Conservation (phyloP, 2,888 invertebrate species). For the Azorinus chamasolen region DNA sequence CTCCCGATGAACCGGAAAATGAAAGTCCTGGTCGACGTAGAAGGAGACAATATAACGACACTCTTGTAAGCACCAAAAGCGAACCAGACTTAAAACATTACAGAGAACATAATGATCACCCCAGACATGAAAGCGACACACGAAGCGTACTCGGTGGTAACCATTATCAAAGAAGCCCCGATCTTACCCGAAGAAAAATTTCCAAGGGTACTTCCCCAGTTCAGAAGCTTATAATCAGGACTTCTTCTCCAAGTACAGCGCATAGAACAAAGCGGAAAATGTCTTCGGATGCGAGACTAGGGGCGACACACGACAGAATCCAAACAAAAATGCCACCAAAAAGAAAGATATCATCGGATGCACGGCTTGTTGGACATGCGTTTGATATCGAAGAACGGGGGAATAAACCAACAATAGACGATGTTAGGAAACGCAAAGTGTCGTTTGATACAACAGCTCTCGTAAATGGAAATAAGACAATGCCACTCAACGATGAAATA, state of each 20-base stretch:
- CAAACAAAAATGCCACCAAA: constrained; percentile 7
- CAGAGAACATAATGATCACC: not conserved
- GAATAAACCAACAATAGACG: constrained; percentile 3
- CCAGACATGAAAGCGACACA: not conserved
- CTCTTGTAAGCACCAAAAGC: not conserved
- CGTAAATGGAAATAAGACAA: constrained; percentile 26
- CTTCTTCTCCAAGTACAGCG: constrained; percentile 8
- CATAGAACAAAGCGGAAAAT: constrained; percentile 26
- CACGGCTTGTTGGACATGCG: constrained; percentile 19
- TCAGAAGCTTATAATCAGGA: constrained; percentile 30
- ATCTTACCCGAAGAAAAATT: constrained; percentile 24
- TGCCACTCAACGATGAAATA: constrained; percentile 47
- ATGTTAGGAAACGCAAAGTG: constrained; percentile 46
- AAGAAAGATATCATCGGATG: constrained; percentile 48
- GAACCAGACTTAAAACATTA: not conserved
- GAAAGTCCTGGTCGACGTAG: constrained; percentile 19
- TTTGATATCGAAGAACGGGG: not conserved
- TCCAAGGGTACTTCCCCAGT: constrained; percentile 32
- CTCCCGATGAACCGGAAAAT: constrained; percentile 40
- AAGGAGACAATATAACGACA: not conserved
- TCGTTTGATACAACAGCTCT: constrained; percentile 55
- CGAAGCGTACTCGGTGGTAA: constrained; percentile 2
- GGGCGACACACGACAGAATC: not conserved
- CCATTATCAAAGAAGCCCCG: constrained; percentile 42
- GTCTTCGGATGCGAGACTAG: constrained; percentile 42